A percentile compares a stretch with the other conserved stretches of the same genome.
Evolutionary conservation across 1,140 invertebrate species (phyloP).

Genomic region (Proctacanthus coquilletti): DNA sequence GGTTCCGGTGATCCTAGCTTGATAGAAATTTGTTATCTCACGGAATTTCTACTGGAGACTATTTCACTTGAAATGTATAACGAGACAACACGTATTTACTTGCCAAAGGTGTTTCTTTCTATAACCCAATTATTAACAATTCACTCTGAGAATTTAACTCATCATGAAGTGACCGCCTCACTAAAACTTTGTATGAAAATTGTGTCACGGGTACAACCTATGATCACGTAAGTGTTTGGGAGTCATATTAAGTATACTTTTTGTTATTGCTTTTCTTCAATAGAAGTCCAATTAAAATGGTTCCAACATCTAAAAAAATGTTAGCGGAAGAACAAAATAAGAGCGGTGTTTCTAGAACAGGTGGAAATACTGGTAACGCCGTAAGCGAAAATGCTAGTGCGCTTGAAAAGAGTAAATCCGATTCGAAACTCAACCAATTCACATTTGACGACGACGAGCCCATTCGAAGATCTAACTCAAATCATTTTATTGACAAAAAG

Average conservation of each 20-base stretch:
- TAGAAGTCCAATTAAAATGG: conserved; percentile 24
- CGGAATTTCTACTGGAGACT: conserved; percentile 63
- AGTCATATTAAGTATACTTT: conserved; percentile 8
- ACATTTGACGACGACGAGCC: conserved; percentile 29
- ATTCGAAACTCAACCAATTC: conserved; percentile 42
- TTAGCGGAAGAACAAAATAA: background rate
- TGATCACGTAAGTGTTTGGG: conserved; percentile 31
- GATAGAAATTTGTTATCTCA: conserved; percentile 51
- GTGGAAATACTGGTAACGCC: background rate
- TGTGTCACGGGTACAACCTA: conserved; percentile 58
- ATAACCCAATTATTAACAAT: conserved; percentile 44
- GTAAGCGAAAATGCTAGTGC: conserved; percentile 11
- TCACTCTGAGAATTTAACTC: conserved; percentile 40
- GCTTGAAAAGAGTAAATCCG: conserved; percentile 48
- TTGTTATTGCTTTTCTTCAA: background rate
- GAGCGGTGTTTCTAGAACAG: background rate
- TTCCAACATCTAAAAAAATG: conserved; percentile 7
- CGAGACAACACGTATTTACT: conserved; percentile 64
- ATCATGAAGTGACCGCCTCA: conserved; percentile 45
- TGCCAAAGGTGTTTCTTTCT: conserved; percentile 54
- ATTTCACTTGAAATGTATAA: conserved; percentile 65
- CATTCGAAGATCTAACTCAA: conserved; percentile 28
- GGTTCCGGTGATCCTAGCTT: conserved; percentile 43
- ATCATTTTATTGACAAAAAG: conserved; percentile 34
- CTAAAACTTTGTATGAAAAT: conserved; percentile 59